Evolutionary conservation across 2,797 vertebrate species (phyloP).

Genomic region (Melanotaenia boesemani): DNA sequence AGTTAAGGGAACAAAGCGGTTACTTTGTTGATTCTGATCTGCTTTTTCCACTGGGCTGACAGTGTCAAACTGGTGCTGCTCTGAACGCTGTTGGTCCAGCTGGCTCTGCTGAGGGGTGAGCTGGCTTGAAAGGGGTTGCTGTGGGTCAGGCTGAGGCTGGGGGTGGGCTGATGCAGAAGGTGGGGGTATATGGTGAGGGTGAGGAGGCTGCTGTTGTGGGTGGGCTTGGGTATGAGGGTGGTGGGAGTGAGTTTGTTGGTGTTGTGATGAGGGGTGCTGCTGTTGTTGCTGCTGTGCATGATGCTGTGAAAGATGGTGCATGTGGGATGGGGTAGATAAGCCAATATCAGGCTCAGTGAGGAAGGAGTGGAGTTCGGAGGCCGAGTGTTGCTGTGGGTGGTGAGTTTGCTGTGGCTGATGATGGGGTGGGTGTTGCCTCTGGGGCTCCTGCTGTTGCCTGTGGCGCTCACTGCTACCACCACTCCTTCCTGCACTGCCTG

Average conservation of each 20-base stretch:
- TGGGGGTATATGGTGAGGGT: constrained; percentile 81
- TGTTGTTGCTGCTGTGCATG: constrained; percentile 78
- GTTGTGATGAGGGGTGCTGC: constrained; percentile 76
- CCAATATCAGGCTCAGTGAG: constrained; percentile 84
- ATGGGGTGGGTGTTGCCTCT: constrained; percentile 78
- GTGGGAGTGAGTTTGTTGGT: constrained; percentile 78
- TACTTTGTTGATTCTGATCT: constrained; percentile 86
- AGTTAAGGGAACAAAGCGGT: constrained; percentile 91
- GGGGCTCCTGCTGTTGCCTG: constrained; percentile 74
- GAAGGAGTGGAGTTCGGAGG: constrained; percentile 84
- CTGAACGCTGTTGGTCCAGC: constrained; percentile 85
- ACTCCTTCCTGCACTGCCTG: constrained; percentile 70
- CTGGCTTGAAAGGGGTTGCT: constrained; percentile 80
- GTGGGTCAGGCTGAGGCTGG: constrained; percentile 75
- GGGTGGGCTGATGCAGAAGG: constrained; percentile 72
- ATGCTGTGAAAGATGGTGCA: constrained; percentile 84
- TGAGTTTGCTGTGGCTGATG: constrained; percentile 71
- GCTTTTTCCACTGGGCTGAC: constrained; percentile 81
- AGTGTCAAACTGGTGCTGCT: constrained; percentile 89
- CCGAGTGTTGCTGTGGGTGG: constrained; percentile 79
- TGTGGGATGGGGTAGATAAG: constrained; percentile 78
- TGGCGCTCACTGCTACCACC: constrained; percentile 74
- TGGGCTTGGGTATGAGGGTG: constrained; percentile 75
- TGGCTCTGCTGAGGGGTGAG: constrained; percentile 82
- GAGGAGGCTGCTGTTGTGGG: constrained; percentile 64